Conservation (phyloP, 2,113 vertebrate genomes). For the Ageneiosus marmoratus region DNA sequence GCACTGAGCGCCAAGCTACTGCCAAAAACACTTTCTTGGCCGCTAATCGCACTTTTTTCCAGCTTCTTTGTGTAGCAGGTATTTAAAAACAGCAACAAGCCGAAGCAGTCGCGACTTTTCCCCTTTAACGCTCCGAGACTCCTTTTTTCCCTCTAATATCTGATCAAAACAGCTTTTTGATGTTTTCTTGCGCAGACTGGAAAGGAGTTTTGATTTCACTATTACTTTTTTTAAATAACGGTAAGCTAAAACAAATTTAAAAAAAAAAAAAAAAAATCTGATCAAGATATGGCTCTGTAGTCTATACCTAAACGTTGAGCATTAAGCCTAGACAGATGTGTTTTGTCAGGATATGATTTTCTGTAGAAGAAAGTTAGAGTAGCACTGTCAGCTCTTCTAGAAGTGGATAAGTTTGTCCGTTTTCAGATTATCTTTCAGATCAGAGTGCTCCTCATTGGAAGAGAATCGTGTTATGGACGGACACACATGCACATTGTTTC, state of each 20-base stretch:
- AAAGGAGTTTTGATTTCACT: conserved; percentile 53
- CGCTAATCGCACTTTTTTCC: conserved; percentile 65
- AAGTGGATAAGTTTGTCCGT: conserved; percentile 7
- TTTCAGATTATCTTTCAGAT: conserved; percentile 18
- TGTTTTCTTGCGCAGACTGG: conserved; percentile 57
- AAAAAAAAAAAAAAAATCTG: conserved; percentile 49
- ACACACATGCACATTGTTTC: background rate
- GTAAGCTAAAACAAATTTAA: conserved; percentile 70
- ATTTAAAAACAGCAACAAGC: conserved; percentile 71
- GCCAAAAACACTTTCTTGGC: conserved; percentile 77
- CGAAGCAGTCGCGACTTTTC: conserved; percentile 68
- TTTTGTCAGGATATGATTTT: background rate
- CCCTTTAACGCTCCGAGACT: conserved; percentile 53
- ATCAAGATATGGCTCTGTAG: conserved; percentile 62
- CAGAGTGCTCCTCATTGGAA: background rate
- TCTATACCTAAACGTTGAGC: background rate
- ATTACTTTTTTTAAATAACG: conserved; percentile 59
- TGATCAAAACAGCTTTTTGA: conserved; percentile 51
- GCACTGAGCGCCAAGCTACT: conserved; percentile 73
- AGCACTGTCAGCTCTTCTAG: background rate
- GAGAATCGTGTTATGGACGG: background rate
- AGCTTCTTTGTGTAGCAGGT: conserved; percentile 69
- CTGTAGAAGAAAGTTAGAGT: background rate
- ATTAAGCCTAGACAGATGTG: background rate
- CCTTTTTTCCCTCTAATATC: conserved; percentile 56